phyloP scores from a whole-genome alignment of 2,797 vertebrate genomes.

The Chaenodraco wilsoni region DNA sequence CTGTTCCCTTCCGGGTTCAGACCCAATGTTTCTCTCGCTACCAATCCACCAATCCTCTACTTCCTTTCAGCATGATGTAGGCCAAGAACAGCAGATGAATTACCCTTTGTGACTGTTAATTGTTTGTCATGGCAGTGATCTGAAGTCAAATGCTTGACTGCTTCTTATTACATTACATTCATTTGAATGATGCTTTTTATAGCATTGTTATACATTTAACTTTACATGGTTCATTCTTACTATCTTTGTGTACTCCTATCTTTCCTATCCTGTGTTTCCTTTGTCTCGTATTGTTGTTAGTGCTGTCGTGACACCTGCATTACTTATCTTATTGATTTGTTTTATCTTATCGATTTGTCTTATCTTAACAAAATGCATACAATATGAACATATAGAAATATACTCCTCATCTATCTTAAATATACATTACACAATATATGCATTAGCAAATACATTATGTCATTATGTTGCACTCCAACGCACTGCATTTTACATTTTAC shows the following conservation, averaged over 20 bases:
- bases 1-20: conserved; percentile 37
- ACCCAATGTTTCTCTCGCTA: conserved; percentile 11
- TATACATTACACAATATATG: not conserved
- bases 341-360: no score
- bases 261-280: no score
- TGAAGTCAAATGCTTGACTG: conserved; percentile 46
- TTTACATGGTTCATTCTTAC: no score
- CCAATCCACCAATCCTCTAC: conserved; percentile 9
- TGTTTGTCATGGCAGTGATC: conserved; percentile 50
- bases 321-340: no score
- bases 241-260: no score
- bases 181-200: conserved; percentile 5
- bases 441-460: not conserved
- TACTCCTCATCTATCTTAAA: not conserved
- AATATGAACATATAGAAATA: not conserved
- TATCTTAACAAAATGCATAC: no score
- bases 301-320: no score
- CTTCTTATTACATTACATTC: not conserved
- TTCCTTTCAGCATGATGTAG: not conserved
- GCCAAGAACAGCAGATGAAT: conserved; percentile 32
- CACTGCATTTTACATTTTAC: not conserved
- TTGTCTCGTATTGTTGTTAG: no score
- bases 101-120: conserved; percentile 47
- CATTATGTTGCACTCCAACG: not conserved
- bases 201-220: no score